phyloP scores from a whole-genome alignment of 2,888 invertebrate genomes.

The Gnatocerus cornutus region DNA sequence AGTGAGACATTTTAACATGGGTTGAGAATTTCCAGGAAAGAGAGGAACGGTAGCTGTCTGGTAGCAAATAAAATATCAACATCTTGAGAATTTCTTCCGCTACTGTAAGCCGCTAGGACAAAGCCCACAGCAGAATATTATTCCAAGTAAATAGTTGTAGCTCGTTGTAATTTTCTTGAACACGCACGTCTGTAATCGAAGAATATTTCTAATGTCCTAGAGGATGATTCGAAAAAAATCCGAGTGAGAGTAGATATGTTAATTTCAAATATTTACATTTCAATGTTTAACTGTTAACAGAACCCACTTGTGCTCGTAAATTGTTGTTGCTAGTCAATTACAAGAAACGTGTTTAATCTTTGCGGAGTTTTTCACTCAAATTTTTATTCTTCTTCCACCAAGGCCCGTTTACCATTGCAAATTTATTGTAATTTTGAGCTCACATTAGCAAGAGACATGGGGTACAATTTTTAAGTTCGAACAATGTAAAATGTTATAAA shows the following conservation, averaged over 20 bases:
- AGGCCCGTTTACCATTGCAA: too few relatives aligned
- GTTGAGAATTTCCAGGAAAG: background rate
- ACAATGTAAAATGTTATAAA: too few relatives aligned
- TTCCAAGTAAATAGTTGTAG: background rate
- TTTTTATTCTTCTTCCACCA: too few relatives aligned
- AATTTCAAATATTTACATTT: background rate
- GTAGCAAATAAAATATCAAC: background rate
- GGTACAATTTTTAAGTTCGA: too few relatives aligned
- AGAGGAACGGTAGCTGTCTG: background rate
- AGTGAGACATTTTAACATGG: background rate
- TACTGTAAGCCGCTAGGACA: background rate
- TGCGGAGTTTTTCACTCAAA: too few relatives aligned
- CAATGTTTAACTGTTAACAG: too few relatives aligned
- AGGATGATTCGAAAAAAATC: background rate
- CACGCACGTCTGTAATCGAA: slow-evolving; percentile 2
- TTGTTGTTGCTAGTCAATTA: too few relatives aligned
- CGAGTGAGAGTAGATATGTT: background rate
- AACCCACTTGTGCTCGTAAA: too few relatives aligned
- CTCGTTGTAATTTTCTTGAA: background rate
- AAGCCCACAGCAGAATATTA: background rate
- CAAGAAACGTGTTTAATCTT: too few relatives aligned
- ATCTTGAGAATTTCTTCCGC: slow-evolving; percentile 1
- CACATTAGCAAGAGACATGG: too few relatives aligned
- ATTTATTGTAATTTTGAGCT: too few relatives aligned
- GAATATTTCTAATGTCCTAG: slow-evolving; percentile 1